These are phyloP conservation scores for Monoplex corrugatus DNA, from an alignment of 2,888 invertebrate species.

Conservation along the genomic window DNA sequence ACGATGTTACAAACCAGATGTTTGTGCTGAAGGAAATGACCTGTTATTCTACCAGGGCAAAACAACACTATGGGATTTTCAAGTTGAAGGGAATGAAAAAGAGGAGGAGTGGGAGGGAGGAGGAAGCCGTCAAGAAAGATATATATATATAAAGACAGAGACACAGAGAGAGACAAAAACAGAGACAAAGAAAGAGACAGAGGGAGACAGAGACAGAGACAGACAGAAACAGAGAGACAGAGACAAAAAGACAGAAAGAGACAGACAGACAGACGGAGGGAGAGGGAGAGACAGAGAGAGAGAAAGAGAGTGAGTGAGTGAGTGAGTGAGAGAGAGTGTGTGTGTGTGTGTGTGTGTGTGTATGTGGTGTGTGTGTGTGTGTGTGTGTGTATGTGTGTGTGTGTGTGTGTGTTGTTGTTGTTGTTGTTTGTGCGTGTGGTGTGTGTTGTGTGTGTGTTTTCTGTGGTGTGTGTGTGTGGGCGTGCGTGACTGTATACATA, in stretches of 20 bases:
- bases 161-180: neutral
- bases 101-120: neutral
- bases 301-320: neutral
- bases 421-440: too few species aligned
- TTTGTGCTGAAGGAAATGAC: too few species aligned
- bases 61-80: too few species aligned
- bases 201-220: neutral
- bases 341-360: conserved; percentile 5
- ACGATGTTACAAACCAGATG: too few species aligned
- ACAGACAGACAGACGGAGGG: neutral
- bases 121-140: neutral
- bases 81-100: too few species aligned
- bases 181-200: neutral
- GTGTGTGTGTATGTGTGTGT: neutral
- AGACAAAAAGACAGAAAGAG: neutral
- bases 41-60: too few species aligned
- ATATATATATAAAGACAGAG: neutral
- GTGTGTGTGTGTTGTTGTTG: neutral
- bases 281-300: neutral
- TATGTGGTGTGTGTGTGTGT: neutral
- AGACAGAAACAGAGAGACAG: neutral
- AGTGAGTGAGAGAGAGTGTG: conserved; percentile 19
- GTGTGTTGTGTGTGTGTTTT: neutral
- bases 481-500: too few species aligned
- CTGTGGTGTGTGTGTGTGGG: neutral